phyloP scores from a whole-genome alignment of 2,888 invertebrate species.

The Thereva unica region DNA sequence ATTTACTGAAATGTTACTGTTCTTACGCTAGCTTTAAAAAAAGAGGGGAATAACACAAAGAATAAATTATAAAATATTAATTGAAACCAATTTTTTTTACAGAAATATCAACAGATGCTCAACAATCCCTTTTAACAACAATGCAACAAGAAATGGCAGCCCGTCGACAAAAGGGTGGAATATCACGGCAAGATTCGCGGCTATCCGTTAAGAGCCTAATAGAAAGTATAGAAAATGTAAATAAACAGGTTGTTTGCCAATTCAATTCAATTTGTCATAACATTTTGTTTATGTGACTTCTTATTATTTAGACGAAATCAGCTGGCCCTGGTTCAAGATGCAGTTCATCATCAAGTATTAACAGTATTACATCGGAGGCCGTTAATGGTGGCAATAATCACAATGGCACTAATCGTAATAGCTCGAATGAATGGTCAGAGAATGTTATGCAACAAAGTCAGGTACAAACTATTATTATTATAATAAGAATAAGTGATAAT shows the following conservation, averaged over 20 bases:
- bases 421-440: slow-evolving; percentile 52
- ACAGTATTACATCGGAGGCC: slow-evolving; percentile 62
- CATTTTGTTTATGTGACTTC: neutral
- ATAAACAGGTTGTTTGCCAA: slow-evolving; percentile 65
- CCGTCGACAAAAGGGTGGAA: slow-evolving; percentile 62
- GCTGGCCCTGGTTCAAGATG: slow-evolving; percentile 63
- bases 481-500: neutral
- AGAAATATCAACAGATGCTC: slow-evolving; percentile 53
- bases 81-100: neutral
- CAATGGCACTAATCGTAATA: slow-evolving; percentile 42
- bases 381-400: slow-evolving; percentile 43
- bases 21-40: too few relatives aligned
- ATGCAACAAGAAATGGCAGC: slow-evolving; percentile 65
- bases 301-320: slow-evolving; percentile 37
- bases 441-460: slow-evolving; percentile 48
- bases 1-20: too few relatives aligned
- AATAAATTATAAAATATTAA: too few relatives aligned
- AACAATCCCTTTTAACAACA: slow-evolving; percentile 62
- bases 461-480: slow-evolving; percentile 2
- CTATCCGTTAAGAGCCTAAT: slow-evolving; percentile 89
- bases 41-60: too few relatives aligned
- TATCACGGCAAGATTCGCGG: slow-evolving; percentile 67
- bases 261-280: neutral
- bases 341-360: slow-evolving; percentile 68
- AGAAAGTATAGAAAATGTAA: slow-evolving; percentile 87